Percentiles rank a stretch among this genome's conserved stretches.
Evolutionary conservation across 2,113 vertebrate genomes (phyloP).

Genomic region (Halichoeres trimaculatus): DNA sequence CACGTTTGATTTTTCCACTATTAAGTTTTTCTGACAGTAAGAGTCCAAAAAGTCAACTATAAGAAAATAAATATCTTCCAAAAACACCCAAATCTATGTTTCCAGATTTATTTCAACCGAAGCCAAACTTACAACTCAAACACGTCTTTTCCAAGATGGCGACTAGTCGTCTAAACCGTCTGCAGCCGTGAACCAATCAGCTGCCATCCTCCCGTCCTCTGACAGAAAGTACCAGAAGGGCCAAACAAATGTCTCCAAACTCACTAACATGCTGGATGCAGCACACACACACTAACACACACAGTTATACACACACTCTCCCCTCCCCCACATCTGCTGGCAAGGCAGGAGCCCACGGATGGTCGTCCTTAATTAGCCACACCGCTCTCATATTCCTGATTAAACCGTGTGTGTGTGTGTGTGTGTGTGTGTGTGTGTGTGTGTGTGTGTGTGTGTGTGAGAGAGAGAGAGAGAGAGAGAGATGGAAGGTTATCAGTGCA

Average conservation of each 20-base stretch:
- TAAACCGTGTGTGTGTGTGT: constrained; percentile 51
- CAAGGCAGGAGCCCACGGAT: constrained; percentile 57
- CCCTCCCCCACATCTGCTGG: constrained; percentile 63
- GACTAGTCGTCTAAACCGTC: not conserved
- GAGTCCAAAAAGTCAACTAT: too few species aligned
- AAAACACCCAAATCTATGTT: too few species aligned
- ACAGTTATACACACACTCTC: constrained; percentile 18
- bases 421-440: constrained; percentile 36
- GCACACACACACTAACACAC: constrained; percentile 15
- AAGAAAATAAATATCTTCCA: too few species aligned
- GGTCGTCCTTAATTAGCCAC: constrained; percentile 73
- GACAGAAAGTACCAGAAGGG: constrained; percentile 14
- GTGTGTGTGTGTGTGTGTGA: constrained; percentile 33
- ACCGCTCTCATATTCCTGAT: constrained; percentile 68
- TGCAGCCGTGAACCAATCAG: not conserved
- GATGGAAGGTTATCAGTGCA: constrained; percentile 69
- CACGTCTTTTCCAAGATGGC: not conserved
- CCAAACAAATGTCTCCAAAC: constrained; percentile 11
- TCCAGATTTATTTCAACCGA: not conserved
- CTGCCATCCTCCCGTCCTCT: not conserved
- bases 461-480: not conserved
- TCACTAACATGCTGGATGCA: not conserved
- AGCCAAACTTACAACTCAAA: not conserved
- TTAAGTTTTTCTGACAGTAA: too few species aligned
- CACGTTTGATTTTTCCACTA: too few species aligned